Conservation (phyloP, 2,797 vertebrate genomes). For the Brachyalestes nurse region DNA sequence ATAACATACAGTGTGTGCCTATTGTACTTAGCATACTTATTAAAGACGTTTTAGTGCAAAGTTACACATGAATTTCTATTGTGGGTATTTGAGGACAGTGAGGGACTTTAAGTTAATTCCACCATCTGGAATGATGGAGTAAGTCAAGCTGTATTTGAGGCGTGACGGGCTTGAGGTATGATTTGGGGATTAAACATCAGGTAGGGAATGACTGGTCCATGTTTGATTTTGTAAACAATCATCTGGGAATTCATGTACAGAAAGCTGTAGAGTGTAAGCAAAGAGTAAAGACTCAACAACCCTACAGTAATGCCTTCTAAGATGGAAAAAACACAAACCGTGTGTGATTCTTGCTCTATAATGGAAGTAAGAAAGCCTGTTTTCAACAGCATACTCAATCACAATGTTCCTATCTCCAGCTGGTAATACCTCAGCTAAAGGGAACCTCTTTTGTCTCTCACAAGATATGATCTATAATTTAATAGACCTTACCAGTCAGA, state of each 20-base stretch:
- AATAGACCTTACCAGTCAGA: slow-evolving; percentile 30
- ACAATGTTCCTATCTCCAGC: not conserved
- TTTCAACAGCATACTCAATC: not conserved
- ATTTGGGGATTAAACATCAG: too few relatives aligned
- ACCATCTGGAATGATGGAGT: too few relatives aligned
- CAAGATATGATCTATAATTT: slow-evolving; percentile 26
- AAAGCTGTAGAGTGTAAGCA: not conserved
- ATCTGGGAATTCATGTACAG: not conserved
- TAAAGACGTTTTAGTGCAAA: too few relatives aligned
- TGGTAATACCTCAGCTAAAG: slow-evolving; percentile 1
- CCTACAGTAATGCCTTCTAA: not conserved
- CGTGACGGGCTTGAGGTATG: too few relatives aligned
- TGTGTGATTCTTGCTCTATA: not conserved
- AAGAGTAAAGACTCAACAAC: not conserved
- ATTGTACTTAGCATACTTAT: too few relatives aligned
- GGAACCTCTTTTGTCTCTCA: slow-evolving; percentile 21
- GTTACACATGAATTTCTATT: too few relatives aligned
- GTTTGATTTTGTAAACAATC: not conserved
- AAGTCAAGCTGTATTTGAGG: too few relatives aligned
- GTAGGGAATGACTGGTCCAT: too few relatives aligned
- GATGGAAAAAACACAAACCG: not conserved
- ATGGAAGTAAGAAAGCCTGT: not conserved
- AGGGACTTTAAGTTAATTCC: too few relatives aligned
- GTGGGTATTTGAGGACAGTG: too few relatives aligned
- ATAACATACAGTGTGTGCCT: too few relatives aligned